A percentile compares a stretch with the other conserved stretches of the same genome.
phyloP scores from a whole-genome alignment of 2,797 vertebrate species.

The Ctenopoma multispine region DNA sequence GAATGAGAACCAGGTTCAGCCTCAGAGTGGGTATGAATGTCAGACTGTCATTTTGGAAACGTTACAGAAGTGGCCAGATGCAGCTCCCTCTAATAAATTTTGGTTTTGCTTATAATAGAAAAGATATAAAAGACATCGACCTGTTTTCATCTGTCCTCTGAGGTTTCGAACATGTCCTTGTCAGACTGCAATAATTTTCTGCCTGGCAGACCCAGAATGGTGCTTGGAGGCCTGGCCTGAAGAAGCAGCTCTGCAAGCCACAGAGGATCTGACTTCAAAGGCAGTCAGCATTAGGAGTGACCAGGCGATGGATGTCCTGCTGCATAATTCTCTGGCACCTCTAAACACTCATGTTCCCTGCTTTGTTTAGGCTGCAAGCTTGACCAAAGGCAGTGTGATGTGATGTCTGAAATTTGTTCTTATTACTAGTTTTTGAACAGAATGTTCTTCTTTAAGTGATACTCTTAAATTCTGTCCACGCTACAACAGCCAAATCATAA shows the following conservation, averaged over 20 bases:
- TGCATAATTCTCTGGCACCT: conserved; percentile 46
- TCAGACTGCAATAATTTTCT: conserved; percentile 47
- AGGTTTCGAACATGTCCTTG: conserved; percentile 46
- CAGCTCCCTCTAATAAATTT: background rate
- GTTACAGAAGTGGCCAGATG: no score
- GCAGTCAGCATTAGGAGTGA: conserved; percentile 37
- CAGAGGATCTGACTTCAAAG: conserved; percentile 65
- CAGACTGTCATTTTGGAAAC: background rate
- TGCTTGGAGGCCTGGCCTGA: conserved; percentile 57
- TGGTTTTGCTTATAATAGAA: conserved; percentile 1
- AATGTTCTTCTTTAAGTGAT: conserved; percentile 17
- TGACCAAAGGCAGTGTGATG: conserved; percentile 36
- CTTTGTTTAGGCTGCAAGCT: conserved; percentile 57
- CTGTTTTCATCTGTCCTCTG: conserved; percentile 58
- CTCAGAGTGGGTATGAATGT: background rate
- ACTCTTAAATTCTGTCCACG: background rate
- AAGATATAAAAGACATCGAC: conserved; percentile 26
- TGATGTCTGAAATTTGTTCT: conserved; percentile 16
- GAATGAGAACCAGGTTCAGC: no score
- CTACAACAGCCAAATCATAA: conserved; percentile 24
- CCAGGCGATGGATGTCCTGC: conserved; percentile 43
- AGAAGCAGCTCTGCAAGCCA: conserved; percentile 47
- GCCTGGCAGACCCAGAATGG: conserved; percentile 49
- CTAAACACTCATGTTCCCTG: conserved; percentile 26
- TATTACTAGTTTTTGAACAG: conserved; percentile 9